A percentile compares a stretch with the other conserved stretches of the same genome.
Evolutionary conservation across 1,140 invertebrate species (phyloP).

Genomic region (Drosophila funebris): DNA sequence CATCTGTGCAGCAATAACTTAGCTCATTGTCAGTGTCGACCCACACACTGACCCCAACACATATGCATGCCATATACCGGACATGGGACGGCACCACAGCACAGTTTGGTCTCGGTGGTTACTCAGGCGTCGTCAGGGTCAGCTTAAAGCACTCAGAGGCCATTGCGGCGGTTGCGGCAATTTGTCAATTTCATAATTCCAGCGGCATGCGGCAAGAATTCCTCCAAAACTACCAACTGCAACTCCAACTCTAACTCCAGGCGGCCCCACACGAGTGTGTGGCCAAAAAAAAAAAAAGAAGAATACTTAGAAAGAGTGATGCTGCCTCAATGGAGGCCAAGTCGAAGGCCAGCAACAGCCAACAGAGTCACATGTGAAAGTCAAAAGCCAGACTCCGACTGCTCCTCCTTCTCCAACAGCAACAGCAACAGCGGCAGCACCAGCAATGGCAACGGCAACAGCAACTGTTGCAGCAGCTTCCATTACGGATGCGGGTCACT

Average conservation of each 20-base stretch:
- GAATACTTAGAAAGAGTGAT: slow-evolving; percentile 34
- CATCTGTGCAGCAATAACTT: slow-evolving; percentile 74
- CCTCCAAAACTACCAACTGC: slow-evolving; percentile 7
- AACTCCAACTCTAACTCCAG: slow-evolving; percentile 14
- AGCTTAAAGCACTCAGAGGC: slow-evolving; percentile 49
- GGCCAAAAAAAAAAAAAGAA: slow-evolving; percentile 21
- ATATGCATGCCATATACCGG: slow-evolving; percentile 11
- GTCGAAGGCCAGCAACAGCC: slow-evolving; percentile 41
- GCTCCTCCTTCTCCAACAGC: slow-evolving; percentile 5
- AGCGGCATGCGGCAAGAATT: slow-evolving; percentile 50
- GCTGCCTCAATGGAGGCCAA: slow-evolving; percentile 39
- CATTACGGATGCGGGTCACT: slow-evolving; percentile 38
- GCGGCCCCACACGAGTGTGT: slow-evolving; percentile 38
- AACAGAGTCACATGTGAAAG: slow-evolving; percentile 47
- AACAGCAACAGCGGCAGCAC: not conserved
- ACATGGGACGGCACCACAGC: slow-evolving; percentile 32
- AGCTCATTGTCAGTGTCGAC: slow-evolving; percentile 73
- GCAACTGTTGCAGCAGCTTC: slow-evolving; percentile 2
- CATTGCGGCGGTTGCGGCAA: slow-evolving; percentile 67
- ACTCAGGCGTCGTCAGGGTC: slow-evolving; percentile 67
- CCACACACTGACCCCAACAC: slow-evolving; percentile 69
- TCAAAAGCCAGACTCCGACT: slow-evolving; percentile 39
- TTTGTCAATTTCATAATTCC: slow-evolving; percentile 80
- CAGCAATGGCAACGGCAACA: not conserved
- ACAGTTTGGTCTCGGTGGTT: slow-evolving; percentile 28